Evolutionary conservation across 2,888 invertebrate genomes (phyloP).

Genomic region (Noctuana brunneofusca): DNA sequence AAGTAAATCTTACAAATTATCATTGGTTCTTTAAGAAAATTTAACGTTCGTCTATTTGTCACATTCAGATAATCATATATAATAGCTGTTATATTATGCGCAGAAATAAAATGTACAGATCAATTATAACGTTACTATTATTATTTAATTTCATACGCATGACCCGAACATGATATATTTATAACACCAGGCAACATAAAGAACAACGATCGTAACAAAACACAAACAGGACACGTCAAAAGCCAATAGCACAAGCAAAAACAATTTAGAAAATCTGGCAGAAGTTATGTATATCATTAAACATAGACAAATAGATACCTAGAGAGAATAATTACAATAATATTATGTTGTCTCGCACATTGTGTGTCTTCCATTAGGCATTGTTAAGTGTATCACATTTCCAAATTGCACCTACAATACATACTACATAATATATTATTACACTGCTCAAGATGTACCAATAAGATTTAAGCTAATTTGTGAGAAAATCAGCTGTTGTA

Average conservation of each 20-base stretch:
- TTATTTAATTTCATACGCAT: conserved; percentile 36
- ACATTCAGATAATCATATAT: conserved; percentile 21
- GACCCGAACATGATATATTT: conserved; percentile 32
- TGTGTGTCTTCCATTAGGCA: too few relatives aligned
- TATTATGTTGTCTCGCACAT: too few relatives aligned
- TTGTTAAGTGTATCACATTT: too few relatives aligned
- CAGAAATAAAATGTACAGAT: conserved; percentile 21
- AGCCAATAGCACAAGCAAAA: conserved; percentile 49
- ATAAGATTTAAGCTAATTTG: too few relatives aligned
- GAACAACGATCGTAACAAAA: conserved; percentile 37
- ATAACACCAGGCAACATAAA: conserved; percentile 40
- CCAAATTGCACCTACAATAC: too few relatives aligned
- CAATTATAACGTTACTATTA: conserved; percentile 18
- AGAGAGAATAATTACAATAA: background rate
- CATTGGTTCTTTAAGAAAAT: background rate
- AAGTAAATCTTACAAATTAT: conserved; percentile 40
- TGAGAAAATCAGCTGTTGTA: too few relatives aligned
- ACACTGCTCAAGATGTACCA: too few relatives aligned
- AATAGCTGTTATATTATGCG: conserved; percentile 20
- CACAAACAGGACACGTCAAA: conserved; percentile 34
- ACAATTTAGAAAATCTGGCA: conserved; percentile 37
- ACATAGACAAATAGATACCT: background rate
- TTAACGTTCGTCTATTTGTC: conserved; percentile 34
- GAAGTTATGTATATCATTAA: background rate
- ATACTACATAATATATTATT: too few relatives aligned